Base-by-base conservation (phyloP, 1,140 invertebrate species). In the Aphaenogaster floridana region DNA sequence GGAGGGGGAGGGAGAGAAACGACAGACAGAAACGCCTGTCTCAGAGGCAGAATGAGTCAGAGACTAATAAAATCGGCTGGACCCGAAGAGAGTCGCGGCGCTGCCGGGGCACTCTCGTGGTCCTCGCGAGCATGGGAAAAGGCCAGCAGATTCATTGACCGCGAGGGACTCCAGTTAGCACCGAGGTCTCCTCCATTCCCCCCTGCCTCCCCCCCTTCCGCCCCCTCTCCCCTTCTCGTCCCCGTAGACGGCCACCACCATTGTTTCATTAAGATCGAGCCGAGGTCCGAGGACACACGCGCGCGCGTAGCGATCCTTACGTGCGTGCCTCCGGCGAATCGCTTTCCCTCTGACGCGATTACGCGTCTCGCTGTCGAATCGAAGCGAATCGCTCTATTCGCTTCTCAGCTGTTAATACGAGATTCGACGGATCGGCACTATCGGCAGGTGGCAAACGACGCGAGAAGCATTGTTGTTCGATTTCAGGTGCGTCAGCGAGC, bases 91-190 rank as follows among this genome's bases (percentile, higher is more conserved):
- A 88, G 66, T 63, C 77, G 88, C 42, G 28, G 71, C 69, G 54
- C 72, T 79, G 89, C 72, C 83, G 79, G 87, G 89, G 78, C 76
- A 83, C 89, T 88, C 52, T 76, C 59, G 74, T 77, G 78, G 42
- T 88, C 84, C 84, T 91, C 91, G 81, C 92, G 92, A 86, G 90
- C 92, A 93, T 93, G 93, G 92, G 93, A 93, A 93, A 93, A 93
- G 93, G 92, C 93, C 92, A 93, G 88, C 93, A 92, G 91, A 92
- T 93, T 93, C 92, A 93, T 93, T 92, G 92, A 93, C 92, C 93
- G 88, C 89, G 64, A 64, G 89, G 84, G 81, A 88, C 90, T 87
- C 87, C 66, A 89, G 77, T 89, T 90, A 87, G 90, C 87, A 89
- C 88, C 88, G 91, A 87, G 86, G 83, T 90, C 88, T 87, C 80